Percentiles rank a stretch among this genome's conserved stretches.
phyloP scores from a whole-genome alignment of 2,113 vertebrate species.

The Ramphastos sulfuratus region DNA sequence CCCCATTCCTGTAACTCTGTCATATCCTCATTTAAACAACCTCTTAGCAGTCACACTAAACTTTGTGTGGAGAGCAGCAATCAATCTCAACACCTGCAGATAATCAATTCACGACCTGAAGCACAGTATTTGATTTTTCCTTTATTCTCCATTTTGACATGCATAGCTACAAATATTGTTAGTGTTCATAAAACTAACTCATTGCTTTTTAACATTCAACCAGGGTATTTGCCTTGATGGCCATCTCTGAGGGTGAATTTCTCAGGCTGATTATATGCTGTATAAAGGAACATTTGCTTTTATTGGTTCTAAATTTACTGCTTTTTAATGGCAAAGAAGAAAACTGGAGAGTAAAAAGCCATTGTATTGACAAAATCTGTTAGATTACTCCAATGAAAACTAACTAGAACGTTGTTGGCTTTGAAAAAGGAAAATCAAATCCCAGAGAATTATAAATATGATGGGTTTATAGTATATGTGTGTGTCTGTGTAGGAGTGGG shows the following conservation, averaged over 20 bases:
- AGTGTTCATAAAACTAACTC: constrained; percentile 36
- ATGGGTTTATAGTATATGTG: not conserved
- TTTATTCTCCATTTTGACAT: constrained; percentile 30
- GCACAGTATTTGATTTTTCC: not conserved
- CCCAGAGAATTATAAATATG: not conserved
- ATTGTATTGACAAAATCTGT: constrained; percentile 10
- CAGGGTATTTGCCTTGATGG: constrained; percentile 9
- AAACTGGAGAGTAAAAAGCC: constrained; percentile 4
- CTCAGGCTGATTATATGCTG: constrained; percentile 6
- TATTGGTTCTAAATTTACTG: constrained; percentile 20
- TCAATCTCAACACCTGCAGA: not conserved
- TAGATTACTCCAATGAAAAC: not conserved
- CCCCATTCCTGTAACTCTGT: not conserved
- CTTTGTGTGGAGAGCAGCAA: not conserved
- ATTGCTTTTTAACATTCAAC: constrained; percentile 35
- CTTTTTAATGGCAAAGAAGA: not conserved
- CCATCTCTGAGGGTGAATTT: constrained; percentile 32
- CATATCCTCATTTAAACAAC: too few species aligned
- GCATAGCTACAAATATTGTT: constrained; percentile 6
- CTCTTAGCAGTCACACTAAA: too few species aligned
- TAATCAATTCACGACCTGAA: not conserved
- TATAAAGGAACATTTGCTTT: not conserved
- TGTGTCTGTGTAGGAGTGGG: not conserved
- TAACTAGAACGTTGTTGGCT: not conserved
- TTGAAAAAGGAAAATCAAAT: not conserved